Conservation (phyloP, 2,113 vertebrate genomes). For the Urocynchramus pylzowi region DNA sequence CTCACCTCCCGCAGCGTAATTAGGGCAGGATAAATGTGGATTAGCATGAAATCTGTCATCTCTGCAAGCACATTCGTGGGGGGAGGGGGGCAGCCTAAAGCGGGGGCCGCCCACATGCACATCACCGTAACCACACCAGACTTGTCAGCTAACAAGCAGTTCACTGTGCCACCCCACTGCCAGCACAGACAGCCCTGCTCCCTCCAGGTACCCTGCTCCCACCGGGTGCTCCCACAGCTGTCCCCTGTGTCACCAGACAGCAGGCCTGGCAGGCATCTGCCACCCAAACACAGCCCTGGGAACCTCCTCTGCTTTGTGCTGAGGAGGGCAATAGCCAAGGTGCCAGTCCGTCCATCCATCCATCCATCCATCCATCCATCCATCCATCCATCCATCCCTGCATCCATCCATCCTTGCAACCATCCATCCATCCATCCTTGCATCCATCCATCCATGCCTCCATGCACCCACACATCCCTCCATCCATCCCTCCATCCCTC, state of each 20-base stretch:
- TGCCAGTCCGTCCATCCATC: accelerated
- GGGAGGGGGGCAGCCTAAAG: not conserved
- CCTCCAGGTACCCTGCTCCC: accelerated
- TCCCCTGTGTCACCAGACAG: accelerated
- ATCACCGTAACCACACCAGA: not conserved
- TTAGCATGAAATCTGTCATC: slow-evolving; percentile 47
- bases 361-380: not conserved
- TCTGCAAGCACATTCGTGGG: not conserved
- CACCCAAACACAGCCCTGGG: not conserved
- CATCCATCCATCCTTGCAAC: accelerated
- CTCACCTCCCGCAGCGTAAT: not conserved
- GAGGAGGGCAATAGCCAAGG: not conserved
- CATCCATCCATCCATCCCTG: too few relatives aligned
- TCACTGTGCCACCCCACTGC: accelerated
- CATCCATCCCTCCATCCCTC: not conserved
- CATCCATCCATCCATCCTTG: not conserved
- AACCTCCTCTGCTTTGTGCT: accelerated
- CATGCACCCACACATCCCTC: accelerated
- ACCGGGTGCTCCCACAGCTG: accelerated
- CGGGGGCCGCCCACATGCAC: not conserved
- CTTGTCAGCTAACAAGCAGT: not conserved
- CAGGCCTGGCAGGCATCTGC: not conserved
- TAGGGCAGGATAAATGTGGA: slow-evolving; percentile 41
- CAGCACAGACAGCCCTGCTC: not conserved
- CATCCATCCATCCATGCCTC: too few relatives aligned